Percentiles rank a stretch among this genome's conserved stretches.
Evolutionary conservation across 2,888 invertebrate genomes (phyloP).

Genomic region (Orgyia antiqua): DNA sequence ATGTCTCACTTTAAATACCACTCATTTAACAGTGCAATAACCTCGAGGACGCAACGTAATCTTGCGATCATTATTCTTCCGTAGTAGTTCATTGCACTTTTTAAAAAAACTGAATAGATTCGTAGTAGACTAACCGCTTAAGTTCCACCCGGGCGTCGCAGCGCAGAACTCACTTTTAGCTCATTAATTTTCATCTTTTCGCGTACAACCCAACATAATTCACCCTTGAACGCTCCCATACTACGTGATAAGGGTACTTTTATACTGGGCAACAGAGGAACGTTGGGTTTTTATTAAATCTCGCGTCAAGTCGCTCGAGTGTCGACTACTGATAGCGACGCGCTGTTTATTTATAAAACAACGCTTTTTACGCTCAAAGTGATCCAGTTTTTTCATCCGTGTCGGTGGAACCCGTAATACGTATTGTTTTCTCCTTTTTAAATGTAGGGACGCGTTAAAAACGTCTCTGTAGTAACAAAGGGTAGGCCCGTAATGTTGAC

Average conservation of each 20-base stretch:
- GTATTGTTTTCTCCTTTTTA: slow-evolving; percentile 50
- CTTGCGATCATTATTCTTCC: slow-evolving; percentile 41
- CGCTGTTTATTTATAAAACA: slow-evolving; percentile 73
- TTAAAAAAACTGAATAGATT: slow-evolving; percentile 44
- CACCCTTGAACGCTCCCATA: slow-evolving; percentile 72
- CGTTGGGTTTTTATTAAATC: slow-evolving; percentile 63
- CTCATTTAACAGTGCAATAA: slow-evolving; percentile 44
- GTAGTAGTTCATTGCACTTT: slow-evolving; percentile 33
- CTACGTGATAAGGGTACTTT: slow-evolving; percentile 67
- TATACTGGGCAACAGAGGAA: slow-evolving; percentile 48
- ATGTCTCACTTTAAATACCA: slow-evolving; percentile 41
- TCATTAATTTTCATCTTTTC: slow-evolving; percentile 77
- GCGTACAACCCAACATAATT: slow-evolving; percentile 70
- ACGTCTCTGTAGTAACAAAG: slow-evolving; percentile 39
- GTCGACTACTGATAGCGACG: slow-evolving; percentile 68
- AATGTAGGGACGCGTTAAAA: slow-evolving; percentile 49
- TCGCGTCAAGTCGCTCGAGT: slow-evolving; percentile 65
- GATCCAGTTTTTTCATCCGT: slow-evolving; percentile 42
- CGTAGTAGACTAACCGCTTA: slow-evolving; percentile 54
- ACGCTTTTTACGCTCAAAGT: slow-evolving; percentile 61
- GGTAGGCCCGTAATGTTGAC: slow-evolving; percentile 30
- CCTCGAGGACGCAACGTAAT: slow-evolving; percentile 40
- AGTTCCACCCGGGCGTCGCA: slow-evolving; percentile 37
- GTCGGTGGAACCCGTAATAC: slow-evolving; percentile 33
- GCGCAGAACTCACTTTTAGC: slow-evolving; percentile 61